Evolutionary conservation across 2,797 vertebrate species (phyloP).

Genomic region (Pitangus sulphuratus): DNA sequence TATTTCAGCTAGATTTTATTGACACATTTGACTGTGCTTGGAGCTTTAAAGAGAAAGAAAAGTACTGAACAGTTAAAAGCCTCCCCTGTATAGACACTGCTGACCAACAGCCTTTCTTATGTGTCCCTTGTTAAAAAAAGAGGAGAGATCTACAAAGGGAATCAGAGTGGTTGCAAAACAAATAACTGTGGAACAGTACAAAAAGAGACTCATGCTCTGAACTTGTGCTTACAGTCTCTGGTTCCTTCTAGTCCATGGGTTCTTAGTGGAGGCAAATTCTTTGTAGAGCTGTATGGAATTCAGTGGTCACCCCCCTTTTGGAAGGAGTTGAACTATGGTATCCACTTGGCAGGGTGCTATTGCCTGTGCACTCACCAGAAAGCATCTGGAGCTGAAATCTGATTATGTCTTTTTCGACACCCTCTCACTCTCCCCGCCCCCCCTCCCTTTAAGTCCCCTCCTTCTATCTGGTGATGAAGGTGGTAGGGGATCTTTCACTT

Average conservation of each 20-base stretch:
- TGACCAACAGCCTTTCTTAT: background rate
- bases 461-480: background rate
- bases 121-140: background rate
- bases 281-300: background rate
- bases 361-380: background rate
- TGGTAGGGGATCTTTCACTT: no score
- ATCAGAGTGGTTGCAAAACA: background rate
- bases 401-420: rapidly evolving
- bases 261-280: background rate
- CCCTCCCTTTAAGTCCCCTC: background rate
- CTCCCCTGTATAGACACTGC: background rate
- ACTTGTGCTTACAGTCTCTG: background rate
- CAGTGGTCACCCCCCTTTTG: rapidly evolving
- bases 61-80: background rate
- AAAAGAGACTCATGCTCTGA: background rate
- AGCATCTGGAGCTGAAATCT: background rate
- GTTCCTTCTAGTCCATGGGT: background rate
- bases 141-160: background rate
- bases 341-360: rapidly evolving
- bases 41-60: conserved; percentile 53
- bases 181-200: background rate
- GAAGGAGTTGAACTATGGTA: background rate
- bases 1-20: conserved; percentile 42
- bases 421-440: no score
- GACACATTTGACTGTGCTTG: conserved; percentile 35